These are phyloP conservation scores for Lottia gigantea DNA, from an alignment of 2,888 invertebrate genomes.

Conservation along the genomic window DNA sequence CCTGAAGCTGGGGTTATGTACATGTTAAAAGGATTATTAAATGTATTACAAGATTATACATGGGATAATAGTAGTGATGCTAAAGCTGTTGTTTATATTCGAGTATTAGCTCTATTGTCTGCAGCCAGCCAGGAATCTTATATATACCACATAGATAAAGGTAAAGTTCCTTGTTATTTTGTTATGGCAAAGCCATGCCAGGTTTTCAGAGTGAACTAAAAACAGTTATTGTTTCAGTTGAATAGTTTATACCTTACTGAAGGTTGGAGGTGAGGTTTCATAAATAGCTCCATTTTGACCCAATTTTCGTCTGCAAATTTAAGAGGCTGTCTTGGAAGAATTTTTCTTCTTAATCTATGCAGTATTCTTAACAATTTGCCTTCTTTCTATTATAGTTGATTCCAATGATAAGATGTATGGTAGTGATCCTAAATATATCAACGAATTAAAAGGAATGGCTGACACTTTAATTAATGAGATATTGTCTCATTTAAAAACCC, in stretches of 20 bases:
- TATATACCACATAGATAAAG: conserved; percentile 86
- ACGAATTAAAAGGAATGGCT: conserved; percentile 75
- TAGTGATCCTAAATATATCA: conserved; percentile 85
- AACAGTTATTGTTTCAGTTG: no score
- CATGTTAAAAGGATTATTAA: conserved; percentile 82
- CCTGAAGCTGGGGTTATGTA: conserved; percentile 89
- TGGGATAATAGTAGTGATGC: conserved; percentile 72
- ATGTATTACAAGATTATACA: conserved; percentile 75
- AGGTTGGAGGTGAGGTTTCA: not conserved
- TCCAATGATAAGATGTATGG: conserved; percentile 94
- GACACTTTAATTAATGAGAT: conserved; percentile 80
- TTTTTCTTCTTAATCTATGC: not conserved
- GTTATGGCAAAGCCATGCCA: no score
- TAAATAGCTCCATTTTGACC: not conserved
- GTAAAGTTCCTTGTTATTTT: conserved; percentile 67
- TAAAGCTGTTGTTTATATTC: conserved; percentile 79
- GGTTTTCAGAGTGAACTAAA: no score
- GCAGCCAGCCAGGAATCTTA: conserved; percentile 84
- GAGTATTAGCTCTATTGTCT: conserved; percentile 82
- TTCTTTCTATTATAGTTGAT: conserved; percentile 75
- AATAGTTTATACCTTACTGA: no score
- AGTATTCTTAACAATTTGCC: not conserved
- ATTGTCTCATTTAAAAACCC: conserved; percentile 76
- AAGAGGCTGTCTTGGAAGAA: not conserved
- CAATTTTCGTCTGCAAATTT: no score